A percentile compares a stretch with the other conserved stretches of the same genome.
phyloP scores from a whole-genome alignment of 1,140 invertebrate species.

The Asobara japonica region DNA sequence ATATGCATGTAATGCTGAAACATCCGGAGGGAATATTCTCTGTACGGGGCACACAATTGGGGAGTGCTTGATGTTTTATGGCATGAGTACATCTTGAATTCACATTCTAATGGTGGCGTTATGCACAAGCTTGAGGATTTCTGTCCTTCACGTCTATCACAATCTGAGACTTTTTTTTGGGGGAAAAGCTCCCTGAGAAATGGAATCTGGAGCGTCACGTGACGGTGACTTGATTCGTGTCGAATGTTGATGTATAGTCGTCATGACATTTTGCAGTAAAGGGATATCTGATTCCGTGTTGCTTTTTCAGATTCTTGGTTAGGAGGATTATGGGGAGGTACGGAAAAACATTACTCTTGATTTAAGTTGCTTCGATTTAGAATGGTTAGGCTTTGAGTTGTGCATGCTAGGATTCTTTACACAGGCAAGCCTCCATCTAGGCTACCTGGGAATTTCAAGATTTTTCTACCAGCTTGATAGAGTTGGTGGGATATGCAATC shows the following conservation, averaged over 20 bases:
- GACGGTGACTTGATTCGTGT: not conserved
- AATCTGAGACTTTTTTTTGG: not conserved
- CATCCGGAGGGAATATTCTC: not conserved
- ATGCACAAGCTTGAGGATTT: not conserved
- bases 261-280: not conserved
- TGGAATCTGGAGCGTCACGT: not conserved
- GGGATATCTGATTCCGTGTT: not conserved
- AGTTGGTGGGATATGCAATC: no score
- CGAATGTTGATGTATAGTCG: not conserved
- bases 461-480: no score
- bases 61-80: not conserved
- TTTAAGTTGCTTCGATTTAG: no score
- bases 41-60: not conserved
- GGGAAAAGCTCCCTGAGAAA: no score
- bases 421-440: not conserved
- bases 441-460: no score
- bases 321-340: not conserved
- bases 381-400: not conserved
- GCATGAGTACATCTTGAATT: not conserved
- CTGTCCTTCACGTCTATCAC: not conserved
- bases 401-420: not conserved
- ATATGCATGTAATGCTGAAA: not conserved
- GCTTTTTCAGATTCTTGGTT: not conserved
- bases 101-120: not conserved
- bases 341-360: not conserved